Base-by-base conservation (phyloP, 2,888 invertebrate genomes). In the Anthrax anthrax region DNA sequence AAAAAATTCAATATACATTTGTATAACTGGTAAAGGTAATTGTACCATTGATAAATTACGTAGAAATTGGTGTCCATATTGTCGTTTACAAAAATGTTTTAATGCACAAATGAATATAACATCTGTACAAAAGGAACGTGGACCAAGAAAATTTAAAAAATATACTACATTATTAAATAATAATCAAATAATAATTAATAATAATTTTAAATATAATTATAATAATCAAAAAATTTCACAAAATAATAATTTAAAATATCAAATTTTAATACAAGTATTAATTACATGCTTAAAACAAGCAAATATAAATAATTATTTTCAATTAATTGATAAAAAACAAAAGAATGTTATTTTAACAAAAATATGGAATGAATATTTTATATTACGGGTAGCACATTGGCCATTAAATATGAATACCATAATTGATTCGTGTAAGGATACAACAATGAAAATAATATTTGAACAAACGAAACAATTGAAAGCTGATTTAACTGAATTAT, bases 11-110 rank as follows among this genome's bases (percentile, higher is more conserved):
- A 64, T 75, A 18, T 89, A 87, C 60, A 75, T 78, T 23, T 89
- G 89, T 63, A 87, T 87, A 53, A 81, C 84, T 50, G 83, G 82
- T 2, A 80, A 77, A 50, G 81, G 82, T 14, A 71, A 72, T 48
- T 90, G 89, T 59, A 67, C 78, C 1, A 74, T 90, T 43, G 88
- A 90, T 65, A 87, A 86, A 67, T 79, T 84, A 0, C 69, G 87
- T 43, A 68, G 89, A 51, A 90, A 90, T 65, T 89, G 88, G 89
- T 90, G 89, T 63, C 87, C 89, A 0, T 81, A 78, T 57, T 90
- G 89, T 59, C 73, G 89, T 36, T 70, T 89, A 16, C 79, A 81
- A 58, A 80, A 82, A 56, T 90, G 89, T 58, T 77, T 86, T 52
- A 65, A 74, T 2, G 82, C 82, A 40, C 74, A 77, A 52, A 89